Percentiles rank a stretch among this genome's conserved stretches.
These are phyloP conservation scores for Columba livia DNA, from an alignment of 2,113 vertebrate genomes.

Conservation along the genomic window DNA sequence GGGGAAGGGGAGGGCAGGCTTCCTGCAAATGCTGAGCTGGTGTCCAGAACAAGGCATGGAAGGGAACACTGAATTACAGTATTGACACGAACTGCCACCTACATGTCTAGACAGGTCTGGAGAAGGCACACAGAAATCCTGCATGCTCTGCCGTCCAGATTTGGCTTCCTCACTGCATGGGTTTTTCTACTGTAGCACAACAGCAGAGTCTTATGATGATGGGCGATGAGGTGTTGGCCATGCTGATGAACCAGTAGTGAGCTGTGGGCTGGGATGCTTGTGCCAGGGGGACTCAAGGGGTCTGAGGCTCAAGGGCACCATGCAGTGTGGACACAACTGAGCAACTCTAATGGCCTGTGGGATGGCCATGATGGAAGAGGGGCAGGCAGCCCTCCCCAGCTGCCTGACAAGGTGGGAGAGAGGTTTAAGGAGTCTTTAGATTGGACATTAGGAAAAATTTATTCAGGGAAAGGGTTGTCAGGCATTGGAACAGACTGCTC, in stretches of 20 bases:
- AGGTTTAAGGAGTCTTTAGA: not conserved
- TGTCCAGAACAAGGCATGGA: not conserved
- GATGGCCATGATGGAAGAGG: not conserved
- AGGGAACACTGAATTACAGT: not conserved
- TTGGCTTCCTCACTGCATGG: not conserved
- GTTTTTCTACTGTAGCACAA: not conserved
- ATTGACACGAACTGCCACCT: not conserved
- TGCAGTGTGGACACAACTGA: not conserved
- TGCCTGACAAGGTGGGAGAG: not conserved
- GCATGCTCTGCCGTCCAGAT: not conserved
- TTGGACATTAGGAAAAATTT: too few relatives aligned
- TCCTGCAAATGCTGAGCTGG: not conserved
- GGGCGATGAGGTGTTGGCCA: fast-evolving
- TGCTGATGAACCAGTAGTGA: not conserved
- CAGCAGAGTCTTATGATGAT: not conserved
- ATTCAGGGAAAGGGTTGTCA: too few relatives aligned
- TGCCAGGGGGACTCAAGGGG: not conserved
- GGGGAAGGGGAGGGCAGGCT: not conserved
- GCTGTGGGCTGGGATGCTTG: not conserved
- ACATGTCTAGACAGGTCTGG: not conserved
- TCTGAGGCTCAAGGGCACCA: not conserved
- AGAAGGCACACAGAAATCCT: not conserved
- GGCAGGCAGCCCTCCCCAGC: not conserved
- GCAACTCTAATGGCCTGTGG: not conserved
- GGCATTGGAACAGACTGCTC: too few relatives aligned